A percentile compares a stretch with the other conserved stretches of the same genome.
Conservation (phyloP, 2,888 invertebrate genomes). For the Molorchus minor region DNA sequence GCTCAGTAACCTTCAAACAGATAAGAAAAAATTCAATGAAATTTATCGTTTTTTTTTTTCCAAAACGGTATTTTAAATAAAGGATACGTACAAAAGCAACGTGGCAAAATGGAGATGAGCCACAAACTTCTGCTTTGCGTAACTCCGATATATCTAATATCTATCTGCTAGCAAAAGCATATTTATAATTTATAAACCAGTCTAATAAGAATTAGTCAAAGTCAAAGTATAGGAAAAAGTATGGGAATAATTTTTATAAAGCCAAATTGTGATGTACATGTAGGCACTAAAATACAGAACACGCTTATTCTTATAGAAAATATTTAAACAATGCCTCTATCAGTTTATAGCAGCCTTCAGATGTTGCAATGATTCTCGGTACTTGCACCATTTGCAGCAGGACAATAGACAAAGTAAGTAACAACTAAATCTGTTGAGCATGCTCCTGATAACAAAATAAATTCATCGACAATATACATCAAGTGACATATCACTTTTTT, state of each 20-base stretch:
- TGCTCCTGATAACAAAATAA: conserved; percentile 9
- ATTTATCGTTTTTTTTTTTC: too few relatives aligned
- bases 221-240: too few relatives aligned
- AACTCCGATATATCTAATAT: not conserved
- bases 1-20: conserved; percentile 26
- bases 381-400: not conserved
- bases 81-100: too few relatives aligned
- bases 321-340: too few relatives aligned
- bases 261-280: not conserved
- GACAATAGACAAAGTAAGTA: not conserved
- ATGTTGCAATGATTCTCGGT: not conserved
- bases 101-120: too few relatives aligned
- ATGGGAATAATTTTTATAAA: not conserved
- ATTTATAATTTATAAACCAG: too few relatives aligned
- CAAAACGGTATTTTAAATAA: too few relatives aligned
- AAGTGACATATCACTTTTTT: conserved; percentile 2
- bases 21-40: too few relatives aligned
- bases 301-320: too few relatives aligned
- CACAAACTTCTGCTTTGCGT: too few relatives aligned
- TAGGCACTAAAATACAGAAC: too few relatives aligned
- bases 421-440: conserved; percentile 6
- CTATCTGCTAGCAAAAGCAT: not conserved
- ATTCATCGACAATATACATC: conserved; percentile 6
- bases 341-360: not conserved
- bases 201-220: too few relatives aligned